phyloP scores from a whole-genome alignment of 2,888 invertebrate species.

The Oxyteleia sp. region DNA sequence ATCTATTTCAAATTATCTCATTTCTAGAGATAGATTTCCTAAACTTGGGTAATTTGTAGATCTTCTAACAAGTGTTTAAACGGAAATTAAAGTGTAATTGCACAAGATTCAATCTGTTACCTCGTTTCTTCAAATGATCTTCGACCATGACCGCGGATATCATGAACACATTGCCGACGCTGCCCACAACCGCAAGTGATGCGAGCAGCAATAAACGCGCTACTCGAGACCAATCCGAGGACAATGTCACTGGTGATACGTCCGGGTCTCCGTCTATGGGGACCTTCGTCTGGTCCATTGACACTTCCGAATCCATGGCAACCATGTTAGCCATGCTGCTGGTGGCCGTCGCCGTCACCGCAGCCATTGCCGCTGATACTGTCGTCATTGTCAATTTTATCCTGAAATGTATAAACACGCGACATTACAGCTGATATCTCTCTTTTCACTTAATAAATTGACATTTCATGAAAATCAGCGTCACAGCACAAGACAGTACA shows the following conservation, averaged over 20 bases:
- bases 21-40: too few species aligned
- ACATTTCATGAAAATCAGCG: not conserved
- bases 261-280: slow-evolving; percentile 83
- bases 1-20: too few species aligned
- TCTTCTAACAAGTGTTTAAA: too few species aligned
- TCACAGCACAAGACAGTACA: not conserved
- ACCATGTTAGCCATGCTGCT: slow-evolving; percentile 78
- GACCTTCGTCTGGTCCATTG: slow-evolving; percentile 78
- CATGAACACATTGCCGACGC: slow-evolving; percentile 93
- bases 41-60: too few species aligned
- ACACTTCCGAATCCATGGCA: slow-evolving; percentile 77
- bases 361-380: slow-evolving; percentile 65
- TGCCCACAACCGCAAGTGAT: slow-evolving; percentile 90
- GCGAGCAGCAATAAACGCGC: slow-evolving; percentile 90
- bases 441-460: not conserved
- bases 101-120: slow-evolving; percentile 84
- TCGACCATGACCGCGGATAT: slow-evolving; percentile 92
- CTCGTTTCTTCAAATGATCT: slow-evolving; percentile 91
- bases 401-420: slow-evolving; percentile 26
- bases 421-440: not conserved
- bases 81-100: not conserved
- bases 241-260: slow-evolving; percentile 91
- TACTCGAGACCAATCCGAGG: slow-evolving; percentile 91
- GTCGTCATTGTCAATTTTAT: slow-evolving; percentile 68
- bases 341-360: slow-evolving; percentile 72